Conservation (phyloP, 1,140 invertebrate species). For the Leptinotarsa texana region DNA sequence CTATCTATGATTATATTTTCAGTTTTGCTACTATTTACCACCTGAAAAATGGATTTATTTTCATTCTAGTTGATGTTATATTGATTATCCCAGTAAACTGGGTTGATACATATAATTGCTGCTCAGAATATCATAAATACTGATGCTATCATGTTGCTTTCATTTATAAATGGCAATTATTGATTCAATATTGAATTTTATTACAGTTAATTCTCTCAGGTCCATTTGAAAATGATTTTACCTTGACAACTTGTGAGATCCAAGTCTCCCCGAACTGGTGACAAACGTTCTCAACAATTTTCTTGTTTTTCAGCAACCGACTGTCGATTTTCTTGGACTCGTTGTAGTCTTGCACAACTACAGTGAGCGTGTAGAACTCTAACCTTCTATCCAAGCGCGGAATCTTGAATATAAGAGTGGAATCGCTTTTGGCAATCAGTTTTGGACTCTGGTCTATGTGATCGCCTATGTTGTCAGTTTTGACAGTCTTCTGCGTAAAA, state of each 20-base stretch:
- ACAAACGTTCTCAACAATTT: conserved; percentile 40
- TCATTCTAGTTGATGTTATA: no score
- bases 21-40: conserved; percentile 31
- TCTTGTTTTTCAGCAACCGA: conserved; percentile 30
- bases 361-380: conserved; percentile 35
- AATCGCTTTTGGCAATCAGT: conserved; percentile 35
- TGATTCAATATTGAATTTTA: no score
- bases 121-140: no score
- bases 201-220: neutral
- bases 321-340: conserved; percentile 28
- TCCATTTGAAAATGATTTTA: conserved; percentile 12
- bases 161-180: no score
- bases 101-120: no score
- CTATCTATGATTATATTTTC: conserved; percentile 36
- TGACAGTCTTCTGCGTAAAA: conserved; percentile 29
- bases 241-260: conserved; percentile 41
- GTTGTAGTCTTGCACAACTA: conserved; percentile 45
- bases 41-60: conserved; percentile 11
- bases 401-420: conserved; percentile 38
- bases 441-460: conserved; percentile 44
- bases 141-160: no score
- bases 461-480: conserved; percentile 41
- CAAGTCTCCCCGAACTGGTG: conserved; percentile 42
- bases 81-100: no score
- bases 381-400: conserved; percentile 38